Evolutionary conservation across 2,888 invertebrate species (phyloP), one percentile per base, ranked within the genome.

Genomic region (Melangyna quadrimaculata): DNA sequence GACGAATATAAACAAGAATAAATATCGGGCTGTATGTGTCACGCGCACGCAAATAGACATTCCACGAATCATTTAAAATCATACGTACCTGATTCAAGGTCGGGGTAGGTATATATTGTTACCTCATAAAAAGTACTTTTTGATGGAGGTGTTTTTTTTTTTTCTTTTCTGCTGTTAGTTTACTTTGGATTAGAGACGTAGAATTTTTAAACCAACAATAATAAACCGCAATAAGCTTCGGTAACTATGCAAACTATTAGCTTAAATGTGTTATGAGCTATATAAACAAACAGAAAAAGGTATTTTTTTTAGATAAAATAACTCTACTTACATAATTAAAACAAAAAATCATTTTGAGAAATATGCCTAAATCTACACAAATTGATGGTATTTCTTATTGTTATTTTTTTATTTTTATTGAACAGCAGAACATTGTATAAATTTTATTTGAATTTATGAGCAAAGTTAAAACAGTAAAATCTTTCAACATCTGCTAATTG

Each of bases 41-140:
- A 67, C 48, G 35, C 35, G 35, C 35, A 67, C 67, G 67, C 67
- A 67, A 67, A 67, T 67, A 67, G 67, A 67, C 22, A 51, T 67
- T 51, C 48, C 22, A 35, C 35, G 35, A 51, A 51, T 67, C 67
- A 67, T 67, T 51, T 48, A 48, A 48, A 35, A 32, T 32, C 7
- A 32, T 9, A 5, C 9, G 35, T 48, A 63, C 45, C 17, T 51
- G 51, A n/a, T 51, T 67, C 67, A 51, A 67, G 51, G 51, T 51
- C 35, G 35, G 2, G 7, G 3, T 51, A n/a, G n/a, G n/a, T n/a
- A n/a, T n/a, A n/a, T n/a, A 51, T 67, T 37, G 67, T 67, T 67
- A 35, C 48, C 35, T 48, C 67, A 63, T 63, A 63, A 63, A 63
- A 63, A 63, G 63, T 43, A 63, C 63, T 63, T 45, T 45, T 32